These are phyloP conservation scores for Synergus gifuensis DNA, from an alignment of 2,888 invertebrate species.

Conservation along the genomic window DNA sequence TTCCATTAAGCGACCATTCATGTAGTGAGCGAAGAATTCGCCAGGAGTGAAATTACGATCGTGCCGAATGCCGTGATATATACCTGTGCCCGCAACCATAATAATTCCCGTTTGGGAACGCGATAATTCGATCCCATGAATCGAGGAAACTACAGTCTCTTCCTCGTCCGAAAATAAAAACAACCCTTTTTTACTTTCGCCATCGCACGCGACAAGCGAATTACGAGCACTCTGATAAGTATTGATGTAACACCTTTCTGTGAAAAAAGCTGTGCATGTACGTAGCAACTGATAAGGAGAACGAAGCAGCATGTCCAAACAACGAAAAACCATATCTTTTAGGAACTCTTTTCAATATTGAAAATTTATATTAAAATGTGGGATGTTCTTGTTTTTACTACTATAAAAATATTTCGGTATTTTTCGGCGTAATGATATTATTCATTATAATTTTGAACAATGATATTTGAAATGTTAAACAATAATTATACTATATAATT, in stretches of 20 bases:
- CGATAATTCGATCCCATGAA: constrained; percentile 39
- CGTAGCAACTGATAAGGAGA: constrained; percentile 12
- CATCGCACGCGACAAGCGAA: constrained; percentile 23
- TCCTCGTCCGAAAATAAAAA: constrained; percentile 22
- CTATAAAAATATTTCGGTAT: too few relatives aligned
- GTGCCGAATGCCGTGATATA: constrained; percentile 1
- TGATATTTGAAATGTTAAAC: too few relatives aligned
- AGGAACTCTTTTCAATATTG: not conserved
- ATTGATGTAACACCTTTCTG: constrained; percentile 25
- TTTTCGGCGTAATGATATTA: too few relatives aligned
- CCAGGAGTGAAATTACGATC: constrained; percentile 35
- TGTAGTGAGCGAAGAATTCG: constrained; percentile 36
- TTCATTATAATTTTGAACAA: too few relatives aligned
- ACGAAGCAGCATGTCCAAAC: not conserved
- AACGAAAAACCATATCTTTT: not conserved
- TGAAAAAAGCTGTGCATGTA: constrained; percentile 3
- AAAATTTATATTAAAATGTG: too few relatives aligned
- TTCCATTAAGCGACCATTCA: constrained; percentile 39
- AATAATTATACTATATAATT: too few relatives aligned
- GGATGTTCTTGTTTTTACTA: too few relatives aligned
- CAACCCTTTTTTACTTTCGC: constrained; percentile 38
- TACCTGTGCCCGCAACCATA: constrained; percentile 27
- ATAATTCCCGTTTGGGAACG: constrained; percentile 33
- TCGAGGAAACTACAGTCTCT: constrained; percentile 28
- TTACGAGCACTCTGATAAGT: constrained; percentile 28